Percentiles rank a stretch among this genome's conserved stretches.
phyloP scores from a whole-genome alignment of 2,797 vertebrate genomes.

The Crocidura indochinensis region DNA sequence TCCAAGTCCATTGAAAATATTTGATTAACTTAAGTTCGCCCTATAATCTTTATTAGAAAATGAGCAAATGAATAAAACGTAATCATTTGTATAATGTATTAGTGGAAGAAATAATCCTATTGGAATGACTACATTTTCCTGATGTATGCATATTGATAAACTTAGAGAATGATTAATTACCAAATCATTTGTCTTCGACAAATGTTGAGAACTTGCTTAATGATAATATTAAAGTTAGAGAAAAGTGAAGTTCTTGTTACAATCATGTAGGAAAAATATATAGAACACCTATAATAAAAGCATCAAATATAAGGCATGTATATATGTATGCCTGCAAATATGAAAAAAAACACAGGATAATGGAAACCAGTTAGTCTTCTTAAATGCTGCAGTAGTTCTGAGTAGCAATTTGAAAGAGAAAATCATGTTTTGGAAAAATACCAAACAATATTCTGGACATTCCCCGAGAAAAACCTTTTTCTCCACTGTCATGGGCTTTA shows the following conservation, averaged over 20 bases:
- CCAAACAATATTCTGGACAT: neutral
- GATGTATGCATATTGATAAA: neutral
- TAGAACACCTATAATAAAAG: neutral
- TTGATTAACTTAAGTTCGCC: constrained; percentile 42
- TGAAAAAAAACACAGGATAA: neutral
- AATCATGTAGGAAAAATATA: neutral
- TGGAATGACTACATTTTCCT: constrained; percentile 8
- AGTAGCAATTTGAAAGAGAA: constrained; percentile 24
- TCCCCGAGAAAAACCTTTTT: neutral
- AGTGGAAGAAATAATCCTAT: constrained; percentile 10
- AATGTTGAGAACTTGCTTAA: neutral
- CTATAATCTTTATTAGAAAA: constrained; percentile 18
- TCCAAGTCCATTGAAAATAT: constrained; percentile 1
- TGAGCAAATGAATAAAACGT: constrained; percentile 55
- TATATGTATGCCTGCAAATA: neutral
- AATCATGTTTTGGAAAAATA: constrained; percentile 26
- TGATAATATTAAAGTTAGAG: constrained; percentile 36
- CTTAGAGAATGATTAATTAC: constrained; percentile 39
- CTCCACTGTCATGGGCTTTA: neutral
- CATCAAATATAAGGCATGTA: neutral
- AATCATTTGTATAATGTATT: neutral
- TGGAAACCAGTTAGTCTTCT: neutral
- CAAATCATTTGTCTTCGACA: constrained; percentile 22
- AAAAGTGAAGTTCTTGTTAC: constrained; percentile 31
- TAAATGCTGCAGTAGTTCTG: constrained; percentile 33